Base-by-base conservation (phyloP, 2,113 vertebrate genomes). In the Hypocryptadius cinnamomeus region DNA sequence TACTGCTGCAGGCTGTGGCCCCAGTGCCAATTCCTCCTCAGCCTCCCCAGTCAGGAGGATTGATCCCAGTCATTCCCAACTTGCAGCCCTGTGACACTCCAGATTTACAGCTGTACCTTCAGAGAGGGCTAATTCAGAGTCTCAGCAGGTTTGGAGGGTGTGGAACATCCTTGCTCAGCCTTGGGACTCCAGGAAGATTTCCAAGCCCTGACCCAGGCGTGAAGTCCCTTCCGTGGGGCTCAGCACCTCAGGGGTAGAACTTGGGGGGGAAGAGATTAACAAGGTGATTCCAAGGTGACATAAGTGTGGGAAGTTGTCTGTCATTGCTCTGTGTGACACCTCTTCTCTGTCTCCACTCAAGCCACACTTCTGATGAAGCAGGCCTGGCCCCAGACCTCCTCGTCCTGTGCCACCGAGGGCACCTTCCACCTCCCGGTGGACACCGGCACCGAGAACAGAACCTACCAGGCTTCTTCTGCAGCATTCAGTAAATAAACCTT, bases 301-400 rank as follows among this genome's bases (percentile, higher is more conserved):
- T 17, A 16, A 70, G 7, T 6, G 59, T 0, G 15, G 61, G 53
- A 15, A 27, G 24, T 6, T 64, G 59, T 70, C 11, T 40, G 42
- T 63, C 39, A 2, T 3, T 91, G 39, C 95, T 89, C 79, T 97
- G 96, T 96, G 93, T 98, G 98, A 98, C 92, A 27, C 66, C 83
- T 94, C 94, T 97, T 96, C 97, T 98, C 93, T 98, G 94, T 98
- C 95, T 96, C 97, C 87, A 93, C 97, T 98, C 97, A 95, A 98
- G 98, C 98, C 94, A 98, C 98, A 79, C 98, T 99, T 97, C 98
- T 99, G 98, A 98, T 99, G 98, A 99, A 98, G 97, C 98, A 98
- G 97, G 98, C 98, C 96, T 99, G 98, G 98, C 98, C 98, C 95
- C 98, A 98, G 98, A 98, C 98, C 85, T 96, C 97, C 70, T 98